Base-by-base conservation (phyloP, 2,113 vertebrate genomes). In the Cettia cetti region DNA sequence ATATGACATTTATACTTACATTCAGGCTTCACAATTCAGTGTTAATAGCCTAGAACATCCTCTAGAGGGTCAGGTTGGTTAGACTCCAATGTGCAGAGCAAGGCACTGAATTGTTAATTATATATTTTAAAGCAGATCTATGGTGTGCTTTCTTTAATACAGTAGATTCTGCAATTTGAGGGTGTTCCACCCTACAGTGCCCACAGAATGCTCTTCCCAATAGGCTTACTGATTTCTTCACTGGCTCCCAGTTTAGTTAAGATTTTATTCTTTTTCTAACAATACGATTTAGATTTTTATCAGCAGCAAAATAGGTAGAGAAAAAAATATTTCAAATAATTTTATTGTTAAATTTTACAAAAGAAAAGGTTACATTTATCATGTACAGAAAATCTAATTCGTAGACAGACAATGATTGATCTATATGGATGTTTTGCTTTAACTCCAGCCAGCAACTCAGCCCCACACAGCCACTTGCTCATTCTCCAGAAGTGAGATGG, bases 1-100 rank as follows among this genome's bases (percentile, higher is more conserved):
- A 20, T 0, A 0, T 49, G 11, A 35, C 6, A 24, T 57, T 89
- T 79, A 40, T 27, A 37, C 14, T 10, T 28, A 7, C 15, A 11
- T n/a, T 75, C 37, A 50, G 10, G 10, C 10, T 83, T 63, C 72
- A 76, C 7, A 53, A 15, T 27, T 71, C 47, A 20, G 9, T 33
- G 4, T 17, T 18, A 10, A 56, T 28, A 89, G 16, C 6, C 56
- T 47, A 21, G 5, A 66, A 33, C 7, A 40, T 49, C 53, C 27
- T 76, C 24, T 53, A 27, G 13, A 71, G 39, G 15, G 11, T 22
- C 40, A 86, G 9, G 19, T 4, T 93, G 20, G 6, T 15, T 65
- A 50, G 9, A 42, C 6, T 13, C 14, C 44, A 47, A 53, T 35
- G 10, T 20, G 15, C 6, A 72, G 7, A n/a, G n/a, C 18, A 40